These are phyloP conservation scores for Leptinotarsa rubiginosa DNA, from an alignment of 2,888 invertebrate genomes.

Conservation along the genomic window DNA sequence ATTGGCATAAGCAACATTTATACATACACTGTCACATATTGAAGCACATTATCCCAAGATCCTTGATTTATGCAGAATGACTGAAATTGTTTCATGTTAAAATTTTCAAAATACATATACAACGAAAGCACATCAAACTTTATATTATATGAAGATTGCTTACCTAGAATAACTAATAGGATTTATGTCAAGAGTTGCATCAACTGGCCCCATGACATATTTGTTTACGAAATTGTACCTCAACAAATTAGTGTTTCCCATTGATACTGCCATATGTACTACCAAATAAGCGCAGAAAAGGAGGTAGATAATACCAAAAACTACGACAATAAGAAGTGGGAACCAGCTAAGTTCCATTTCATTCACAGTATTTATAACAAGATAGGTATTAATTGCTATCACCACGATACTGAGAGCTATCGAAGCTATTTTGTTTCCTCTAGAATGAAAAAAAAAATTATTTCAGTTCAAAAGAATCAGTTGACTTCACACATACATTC, in stretches of 20 bases:
- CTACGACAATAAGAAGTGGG: conserved; percentile 66
- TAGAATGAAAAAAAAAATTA: conserved; percentile 64
- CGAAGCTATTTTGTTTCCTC: conserved; percentile 77
- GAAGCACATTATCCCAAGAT: background rate
- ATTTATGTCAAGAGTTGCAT: conserved; percentile 68
- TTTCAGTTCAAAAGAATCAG: background rate
- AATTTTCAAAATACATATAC: background rate
- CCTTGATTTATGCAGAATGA: conserved; percentile 12
- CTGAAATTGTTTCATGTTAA: background rate
- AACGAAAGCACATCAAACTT: background rate
- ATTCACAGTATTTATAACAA: conserved; percentile 75
- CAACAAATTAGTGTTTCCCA: conserved; percentile 71
- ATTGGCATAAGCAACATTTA: conserved; percentile 10
- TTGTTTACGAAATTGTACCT: conserved; percentile 71
- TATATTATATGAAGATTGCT: conserved; percentile 30
- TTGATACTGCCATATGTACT: conserved; percentile 77
- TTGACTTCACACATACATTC: conserved; percentile 72
- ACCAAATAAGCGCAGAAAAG: conserved; percentile 80
- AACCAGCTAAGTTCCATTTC: conserved; percentile 65
- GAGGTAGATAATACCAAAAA: conserved; percentile 77
- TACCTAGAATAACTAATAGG: conserved; percentile 74
- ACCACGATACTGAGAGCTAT: conserved; percentile 77
- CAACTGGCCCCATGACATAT: conserved; percentile 70
- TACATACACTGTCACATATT: conserved; percentile 11
- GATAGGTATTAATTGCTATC: conserved; percentile 83